phyloP scores from a whole-genome alignment of 37 sponge, comb jelly and placozoan species.

The Diacarnus erythraeanus region DNA sequence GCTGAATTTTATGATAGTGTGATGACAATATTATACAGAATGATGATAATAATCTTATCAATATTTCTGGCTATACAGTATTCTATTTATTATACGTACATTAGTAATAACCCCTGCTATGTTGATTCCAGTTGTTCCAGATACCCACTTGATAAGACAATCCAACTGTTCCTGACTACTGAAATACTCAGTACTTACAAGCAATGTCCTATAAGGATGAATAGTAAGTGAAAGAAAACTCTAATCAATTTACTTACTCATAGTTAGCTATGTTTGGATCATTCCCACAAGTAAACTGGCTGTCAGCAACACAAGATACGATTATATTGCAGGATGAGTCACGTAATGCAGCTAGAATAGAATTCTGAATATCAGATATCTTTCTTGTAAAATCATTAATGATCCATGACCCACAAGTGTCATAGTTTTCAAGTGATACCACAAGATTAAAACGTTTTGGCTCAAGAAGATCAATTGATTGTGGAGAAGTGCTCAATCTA shows the following conservation, averaged over 20 bases:
- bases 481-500: neutral
- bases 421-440: neutral
- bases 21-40: too few species aligned
- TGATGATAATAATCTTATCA: too few species aligned
- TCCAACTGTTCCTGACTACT: neutral
- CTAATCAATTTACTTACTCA: neutral
- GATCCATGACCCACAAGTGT: neutral
- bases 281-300: neutral
- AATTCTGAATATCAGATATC: neutral
- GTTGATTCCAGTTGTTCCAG: neutral
- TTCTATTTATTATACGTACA: neutral
- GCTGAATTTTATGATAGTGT: too few species aligned
- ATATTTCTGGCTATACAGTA: too few species aligned
- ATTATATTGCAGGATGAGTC: neutral
- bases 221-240: neutral
- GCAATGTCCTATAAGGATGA: neutral
- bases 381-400: neutral
- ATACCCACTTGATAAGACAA: neutral
- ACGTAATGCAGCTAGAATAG: neutral
- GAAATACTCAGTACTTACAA: neutral
- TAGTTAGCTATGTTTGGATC: neutral
- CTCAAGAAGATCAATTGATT: neutral
- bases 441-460: neutral
- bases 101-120: neutral
- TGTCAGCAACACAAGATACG: neutral